phyloP scores from a whole-genome alignment of 1,140 invertebrate species.

The Gryon sp. region DNA sequence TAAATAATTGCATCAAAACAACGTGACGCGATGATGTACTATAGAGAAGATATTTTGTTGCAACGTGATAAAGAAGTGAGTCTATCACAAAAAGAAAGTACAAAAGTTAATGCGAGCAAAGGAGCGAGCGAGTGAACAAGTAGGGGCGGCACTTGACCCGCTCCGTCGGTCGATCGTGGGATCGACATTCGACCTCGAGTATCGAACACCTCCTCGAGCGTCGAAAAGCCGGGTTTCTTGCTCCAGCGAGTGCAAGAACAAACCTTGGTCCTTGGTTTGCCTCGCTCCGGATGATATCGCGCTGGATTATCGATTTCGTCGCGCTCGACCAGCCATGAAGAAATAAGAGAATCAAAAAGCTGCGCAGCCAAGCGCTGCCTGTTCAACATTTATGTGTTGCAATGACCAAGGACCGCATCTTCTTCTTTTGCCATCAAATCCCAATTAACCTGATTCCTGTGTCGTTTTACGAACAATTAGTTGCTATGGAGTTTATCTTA shows the following conservation, averaged over 20 bases:
- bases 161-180: slow-evolving; percentile 62
- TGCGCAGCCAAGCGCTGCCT: slow-evolving; percentile 37
- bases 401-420: slow-evolving; percentile 50
- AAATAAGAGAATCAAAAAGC: slow-evolving; percentile 67
- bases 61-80: slow-evolving; percentile 49
- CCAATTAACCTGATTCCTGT: slow-evolving; percentile 57
- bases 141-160: slow-evolving; percentile 58
- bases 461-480: slow-evolving; percentile 51
- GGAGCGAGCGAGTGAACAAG: slow-evolving; percentile 26
- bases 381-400: slow-evolving; percentile 64
- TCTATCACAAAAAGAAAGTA: slow-evolving; percentile 45
- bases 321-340: slow-evolving; percentile 65
- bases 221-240: slow-evolving; percentile 59
- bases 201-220: slow-evolving; percentile 57
- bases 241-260: slow-evolving; percentile 57
- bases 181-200: slow-evolving; percentile 65
- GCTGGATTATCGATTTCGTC: slow-evolving; percentile 72
- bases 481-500: slow-evolving; percentile 29
- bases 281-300: slow-evolving; percentile 66
- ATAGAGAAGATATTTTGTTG: slow-evolving; percentile 32
- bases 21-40: slow-evolving; percentile 16
- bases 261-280: slow-evolving; percentile 54
- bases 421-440: slow-evolving; percentile 46
- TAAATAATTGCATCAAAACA: slow-evolving; percentile 51
- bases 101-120: slow-evolving; percentile 16